A percentile compares a stretch with the other conserved stretches of the same genome.
phyloP scores from a whole-genome alignment of 2,888 invertebrate genomes.

The Melinopterus prodromus region DNA sequence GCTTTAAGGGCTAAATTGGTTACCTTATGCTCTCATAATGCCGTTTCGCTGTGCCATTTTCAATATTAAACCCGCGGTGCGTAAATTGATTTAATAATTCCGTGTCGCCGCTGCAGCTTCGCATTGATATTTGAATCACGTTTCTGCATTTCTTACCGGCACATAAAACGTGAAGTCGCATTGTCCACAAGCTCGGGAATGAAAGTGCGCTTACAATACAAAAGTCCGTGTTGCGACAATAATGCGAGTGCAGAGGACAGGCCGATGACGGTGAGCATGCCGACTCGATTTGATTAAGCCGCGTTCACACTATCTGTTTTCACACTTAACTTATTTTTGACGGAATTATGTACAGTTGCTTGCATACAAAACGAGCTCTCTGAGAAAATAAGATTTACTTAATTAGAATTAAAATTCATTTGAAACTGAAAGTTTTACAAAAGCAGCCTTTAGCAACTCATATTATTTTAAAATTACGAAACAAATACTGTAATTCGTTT shows the following conservation, averaged over 20 bases:
- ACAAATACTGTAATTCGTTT: too few species aligned
- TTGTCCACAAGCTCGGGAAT: neutral
- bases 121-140: constrained; percentile 4
- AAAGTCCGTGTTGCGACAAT: neutral
- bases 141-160: neutral
- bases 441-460: too few species aligned
- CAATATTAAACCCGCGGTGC: neutral
- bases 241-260: neutral
- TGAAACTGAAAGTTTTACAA: too few species aligned
- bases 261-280: neutral
- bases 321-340: too few species aligned
- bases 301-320: too few species aligned
- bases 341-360: too few species aligned
- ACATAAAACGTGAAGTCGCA: neutral
- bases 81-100: neutral
- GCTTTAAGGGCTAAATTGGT: neutral
- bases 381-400: too few species aligned
- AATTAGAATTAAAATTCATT: too few species aligned
- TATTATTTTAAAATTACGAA: too few species aligned
- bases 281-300: too few species aligned
- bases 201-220: neutral
- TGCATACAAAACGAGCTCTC: too few species aligned
- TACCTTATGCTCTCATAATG: neutral
- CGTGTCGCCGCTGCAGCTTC: neutral
- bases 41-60: neutral